A percentile compares a stretch with the other conserved stretches of the same genome.
These are phyloP conservation scores for Hanleya hanleyi DNA, from an alignment of 2,888 invertebrate species.

Conservation along the genomic window DNA sequence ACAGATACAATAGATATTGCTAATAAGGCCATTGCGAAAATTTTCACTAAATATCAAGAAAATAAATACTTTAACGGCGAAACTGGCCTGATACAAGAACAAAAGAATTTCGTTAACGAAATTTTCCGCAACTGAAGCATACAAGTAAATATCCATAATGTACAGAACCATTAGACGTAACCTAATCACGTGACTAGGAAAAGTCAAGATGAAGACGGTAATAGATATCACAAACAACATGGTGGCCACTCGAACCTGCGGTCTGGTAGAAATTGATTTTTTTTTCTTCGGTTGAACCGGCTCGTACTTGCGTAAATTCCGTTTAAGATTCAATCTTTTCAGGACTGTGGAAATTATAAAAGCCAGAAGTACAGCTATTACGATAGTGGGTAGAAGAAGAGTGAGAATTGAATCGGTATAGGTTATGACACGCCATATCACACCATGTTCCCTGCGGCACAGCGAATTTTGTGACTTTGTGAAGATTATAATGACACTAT, in stretches of 20 bases:
- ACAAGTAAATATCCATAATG: slow-evolving; percentile 1
- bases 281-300: slow-evolving; percentile 26
- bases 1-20: too few relatives aligned
- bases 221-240: slow-evolving; percentile 46
- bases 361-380: slow-evolving; percentile 38
- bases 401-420: slow-evolving; percentile 45
- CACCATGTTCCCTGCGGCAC: slow-evolving; percentile 17
- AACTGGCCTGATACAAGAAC: slow-evolving; percentile 46
- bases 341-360: slow-evolving; percentile 42
- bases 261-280: slow-evolving; percentile 15
- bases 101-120: slow-evolving; percentile 39
- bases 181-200: slow-evolving; percentile 47
- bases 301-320: slow-evolving; percentile 25
- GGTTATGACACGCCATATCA: slow-evolving; percentile 19
- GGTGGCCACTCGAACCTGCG: slow-evolving; percentile 50
- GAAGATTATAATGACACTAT: slow-evolving; percentile 12
- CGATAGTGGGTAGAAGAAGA: slow-evolving; percentile 39
- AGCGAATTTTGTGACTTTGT: neutral
- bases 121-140: slow-evolving; percentile 14
- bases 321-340: slow-evolving; percentile 38
- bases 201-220: slow-evolving; percentile 40
- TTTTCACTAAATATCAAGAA: slow-evolving; percentile 44
- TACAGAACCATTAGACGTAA: slow-evolving; percentile 19
- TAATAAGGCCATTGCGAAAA: slow-evolving; percentile 47
- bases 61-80: slow-evolving; percentile 46